Evolutionary conservation across 1,140 invertebrate genomes (phyloP), one percentile per base, ranked within the genome.

Genomic region (Eriocheir sinensis): DNA sequence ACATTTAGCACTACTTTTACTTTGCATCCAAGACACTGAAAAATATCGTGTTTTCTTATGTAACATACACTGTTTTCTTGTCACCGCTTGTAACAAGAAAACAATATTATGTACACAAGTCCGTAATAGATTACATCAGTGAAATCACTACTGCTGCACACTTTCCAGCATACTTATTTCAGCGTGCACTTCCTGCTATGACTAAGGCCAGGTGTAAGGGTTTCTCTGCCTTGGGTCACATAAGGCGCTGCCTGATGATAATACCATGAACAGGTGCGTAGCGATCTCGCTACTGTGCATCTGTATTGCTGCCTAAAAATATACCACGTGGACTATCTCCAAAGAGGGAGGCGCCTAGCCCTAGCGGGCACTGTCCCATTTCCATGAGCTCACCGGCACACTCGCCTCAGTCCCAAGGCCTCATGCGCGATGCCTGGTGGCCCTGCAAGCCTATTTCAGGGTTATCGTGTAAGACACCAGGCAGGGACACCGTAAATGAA

Each of bases 191-290:
- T 72, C 60, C 60, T 21, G 60, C 60, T n/a, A n/a, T n/a, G n/a
- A n/a, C 60, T 72, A n/a, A 27, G 60, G 60, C 60, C 21, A n/a
- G 60, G 60, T n/a, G 21, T 12, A 27, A n/a, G n/a, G 60, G 60
- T 27, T n/a, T 27, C 27, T 27, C 8, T n/a, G 17, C 21, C 60
- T 72, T 72, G 17, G 60, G 60, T 27, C 27, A 21, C 60, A 72
- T n/a, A n/a, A 21, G 60, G 60, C 27, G 60, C 21, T 8, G 27
- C 60, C 60, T n/a, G 27, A n/a, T n/a, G 6, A 72, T 6, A n/a
- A 72, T 72, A n/a, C 60, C 60, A 72, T 72, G 60, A 72, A 72
- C 60, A 72, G 60, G 60, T 72, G 60, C 60, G 60, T 72, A 27
- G 60, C 60, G 60, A 72, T 72, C 60, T 72, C 60, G 60, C 60